Percentiles rank a stretch among this genome's conserved stretches.
These are phyloP conservation scores for Petrolisthes manimaculis DNA, from an alignment of 2,888 invertebrate species.

Conservation along the genomic window DNA sequence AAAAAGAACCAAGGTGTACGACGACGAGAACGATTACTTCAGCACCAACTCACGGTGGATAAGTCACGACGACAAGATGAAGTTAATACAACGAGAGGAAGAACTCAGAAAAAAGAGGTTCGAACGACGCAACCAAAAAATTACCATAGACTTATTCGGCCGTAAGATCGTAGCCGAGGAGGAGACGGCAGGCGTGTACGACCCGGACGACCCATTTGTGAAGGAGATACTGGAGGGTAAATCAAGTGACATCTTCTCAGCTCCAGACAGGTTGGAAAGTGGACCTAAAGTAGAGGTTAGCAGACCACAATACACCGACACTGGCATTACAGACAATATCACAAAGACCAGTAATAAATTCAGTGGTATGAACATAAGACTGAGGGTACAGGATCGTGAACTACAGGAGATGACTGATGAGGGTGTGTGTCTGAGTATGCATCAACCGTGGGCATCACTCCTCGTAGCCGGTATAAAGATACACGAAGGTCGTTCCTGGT, in stretches of 20 bases:
- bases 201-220: conserved; percentile 70
- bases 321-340: neutral
- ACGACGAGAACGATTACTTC: conserved; percentile 96
- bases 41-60: conserved; percentile 84
- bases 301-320: conserved; percentile 52
- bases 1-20: conserved; percentile 82
- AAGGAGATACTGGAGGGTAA: conserved; percentile 71
- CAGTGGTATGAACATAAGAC: neutral
- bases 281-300: conserved; percentile 42
- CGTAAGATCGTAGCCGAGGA: conserved; percentile 73
- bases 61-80: conserved; percentile 78
- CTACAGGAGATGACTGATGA: conserved; percentile 86
- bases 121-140: conserved; percentile 77
- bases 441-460: conserved; percentile 95
- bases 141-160: conserved; percentile 83
- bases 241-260: conserved; percentile 52
- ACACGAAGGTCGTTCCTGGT: conserved; percentile 96
- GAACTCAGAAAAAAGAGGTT: conserved; percentile 79
- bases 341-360: conserved; percentile 3
- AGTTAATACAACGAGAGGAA: conserved; percentile 78
- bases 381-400: conserved; percentile 78
- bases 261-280: conserved; percentile 48
- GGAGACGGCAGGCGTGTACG: conserved; percentile 69
- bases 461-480: conserved; percentile 92
- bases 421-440: conserved; percentile 91